Percentiles rank a stretch among this genome's conserved stretches.
Conservation (phyloP, 2,888 invertebrate species). For the Dynastes maya region DNA sequence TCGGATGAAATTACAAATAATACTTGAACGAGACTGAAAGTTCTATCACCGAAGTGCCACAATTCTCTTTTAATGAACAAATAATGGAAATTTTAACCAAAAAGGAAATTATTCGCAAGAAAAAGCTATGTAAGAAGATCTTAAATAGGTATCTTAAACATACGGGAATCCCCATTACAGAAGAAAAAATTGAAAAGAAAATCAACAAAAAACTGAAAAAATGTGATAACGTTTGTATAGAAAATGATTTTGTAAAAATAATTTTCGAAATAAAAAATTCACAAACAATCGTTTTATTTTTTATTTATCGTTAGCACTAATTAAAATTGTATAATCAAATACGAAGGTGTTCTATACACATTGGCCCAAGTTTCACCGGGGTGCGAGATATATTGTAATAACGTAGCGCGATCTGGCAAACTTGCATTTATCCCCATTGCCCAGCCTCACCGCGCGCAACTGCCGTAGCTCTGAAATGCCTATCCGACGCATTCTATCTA, state of each 20-base stretch:
- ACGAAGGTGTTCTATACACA: no score
- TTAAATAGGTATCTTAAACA: conserved; percentile 76
- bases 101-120: conserved; percentile 77
- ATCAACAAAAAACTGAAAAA: conserved; percentile 82
- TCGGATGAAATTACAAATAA: conserved; percentile 3
- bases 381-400: no score
- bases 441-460: no score
- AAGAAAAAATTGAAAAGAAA: conserved; percentile 79
- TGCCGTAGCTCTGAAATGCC: no score
- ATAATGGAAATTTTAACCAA: conserved; percentile 63
- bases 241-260: conserved; percentile 74
- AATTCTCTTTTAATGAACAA: conserved; percentile 53
- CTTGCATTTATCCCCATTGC: no score
- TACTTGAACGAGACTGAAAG: conserved; percentile 35
- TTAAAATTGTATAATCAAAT: no score
- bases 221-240: conserved; percentile 76
- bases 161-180: conserved; percentile 69
- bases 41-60: conserved; percentile 4
- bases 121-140: conserved; percentile 85
- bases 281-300: no score
- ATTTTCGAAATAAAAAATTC: conserved; percentile 41
- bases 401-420: no score
- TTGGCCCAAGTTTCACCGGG: no score
- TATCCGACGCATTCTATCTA: no score
- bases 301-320: no score